phyloP scores from a whole-genome alignment of 2,797 vertebrate species.

The Tapirus indicus region DNA sequence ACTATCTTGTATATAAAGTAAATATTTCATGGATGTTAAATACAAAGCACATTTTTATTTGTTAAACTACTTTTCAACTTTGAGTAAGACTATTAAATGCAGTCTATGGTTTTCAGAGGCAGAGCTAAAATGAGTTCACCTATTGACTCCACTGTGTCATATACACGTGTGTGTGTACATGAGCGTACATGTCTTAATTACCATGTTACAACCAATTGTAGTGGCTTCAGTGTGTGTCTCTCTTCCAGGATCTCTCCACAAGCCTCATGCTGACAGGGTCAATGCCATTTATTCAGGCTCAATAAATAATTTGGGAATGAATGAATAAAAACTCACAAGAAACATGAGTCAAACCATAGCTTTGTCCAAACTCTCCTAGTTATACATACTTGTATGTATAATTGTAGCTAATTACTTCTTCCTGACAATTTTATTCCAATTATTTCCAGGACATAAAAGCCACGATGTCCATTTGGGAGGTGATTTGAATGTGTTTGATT shows the following conservation, averaged over 20 bases:
- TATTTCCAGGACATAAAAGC: conserved; percentile 6
- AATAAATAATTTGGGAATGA: background rate
- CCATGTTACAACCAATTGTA: background rate
- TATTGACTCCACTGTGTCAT: accelerated
- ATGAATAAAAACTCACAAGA: background rate
- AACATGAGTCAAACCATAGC: background rate
- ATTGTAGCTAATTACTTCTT: background rate
- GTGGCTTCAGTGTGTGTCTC: background rate
- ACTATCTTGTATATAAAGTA: background rate
- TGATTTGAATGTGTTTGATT: conserved; percentile 42
- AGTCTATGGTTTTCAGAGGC: background rate
- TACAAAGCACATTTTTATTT: background rate
- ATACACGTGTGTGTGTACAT: accelerated
- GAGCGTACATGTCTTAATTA: background rate
- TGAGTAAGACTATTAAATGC: background rate
- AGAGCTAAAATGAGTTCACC: background rate
- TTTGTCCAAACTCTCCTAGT: background rate
- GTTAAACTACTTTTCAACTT: background rate
- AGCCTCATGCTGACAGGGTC: background rate
- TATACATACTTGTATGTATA: background rate
- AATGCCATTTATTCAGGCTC: background rate
- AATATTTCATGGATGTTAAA: background rate
- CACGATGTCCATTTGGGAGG: background rate
- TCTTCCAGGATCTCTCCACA: background rate
- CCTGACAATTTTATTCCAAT: background rate